Percentiles rank a stretch among this genome's conserved stretches.
phyloP scores from a whole-genome alignment of 2,888 invertebrate genomes.

The Leucozona laternaria region DNA sequence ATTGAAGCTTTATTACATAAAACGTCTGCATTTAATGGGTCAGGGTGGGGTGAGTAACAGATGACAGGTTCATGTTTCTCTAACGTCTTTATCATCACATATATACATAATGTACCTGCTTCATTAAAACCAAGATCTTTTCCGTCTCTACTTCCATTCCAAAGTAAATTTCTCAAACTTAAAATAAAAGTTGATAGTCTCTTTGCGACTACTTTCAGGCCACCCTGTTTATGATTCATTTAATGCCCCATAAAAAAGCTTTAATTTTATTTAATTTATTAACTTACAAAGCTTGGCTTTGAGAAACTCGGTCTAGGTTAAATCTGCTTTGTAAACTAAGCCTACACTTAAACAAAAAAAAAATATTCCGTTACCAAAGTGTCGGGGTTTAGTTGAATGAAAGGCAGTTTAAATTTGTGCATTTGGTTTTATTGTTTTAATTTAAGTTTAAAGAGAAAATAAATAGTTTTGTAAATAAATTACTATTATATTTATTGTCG shows the following conservation, averaged over 20 bases:
- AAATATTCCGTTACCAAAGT: slow-evolving; percentile 30
- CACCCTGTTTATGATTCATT: background rate
- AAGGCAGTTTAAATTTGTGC: slow-evolving; percentile 5
- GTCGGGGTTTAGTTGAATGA: background rate
- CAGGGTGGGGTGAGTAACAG: too few species aligned
- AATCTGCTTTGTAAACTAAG: background rate
- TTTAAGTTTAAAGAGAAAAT: background rate
- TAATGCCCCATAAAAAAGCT: background rate
- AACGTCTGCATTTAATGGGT: too few species aligned
- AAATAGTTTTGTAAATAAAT: background rate
- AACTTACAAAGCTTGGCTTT: background rate
- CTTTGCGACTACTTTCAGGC: background rate
- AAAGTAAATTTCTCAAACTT: too few species aligned
- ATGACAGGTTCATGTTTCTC: too few species aligned
- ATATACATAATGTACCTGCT: too few species aligned
- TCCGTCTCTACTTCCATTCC: too few species aligned
- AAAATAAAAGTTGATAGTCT: too few species aligned
- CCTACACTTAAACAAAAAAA: background rate
- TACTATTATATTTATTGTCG: background rate
- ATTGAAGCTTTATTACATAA: too few species aligned
- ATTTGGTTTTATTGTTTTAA: slow-evolving; percentile 18
- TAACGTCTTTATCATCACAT: too few species aligned
- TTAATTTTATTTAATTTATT: background rate
- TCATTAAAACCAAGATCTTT: too few species aligned
- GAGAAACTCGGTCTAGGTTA: background rate